Percentiles rank a stretch among this genome's conserved stretches.
phyloP scores from a whole-genome alignment of 2,888 invertebrate species.

The Oithona nana region DNA sequence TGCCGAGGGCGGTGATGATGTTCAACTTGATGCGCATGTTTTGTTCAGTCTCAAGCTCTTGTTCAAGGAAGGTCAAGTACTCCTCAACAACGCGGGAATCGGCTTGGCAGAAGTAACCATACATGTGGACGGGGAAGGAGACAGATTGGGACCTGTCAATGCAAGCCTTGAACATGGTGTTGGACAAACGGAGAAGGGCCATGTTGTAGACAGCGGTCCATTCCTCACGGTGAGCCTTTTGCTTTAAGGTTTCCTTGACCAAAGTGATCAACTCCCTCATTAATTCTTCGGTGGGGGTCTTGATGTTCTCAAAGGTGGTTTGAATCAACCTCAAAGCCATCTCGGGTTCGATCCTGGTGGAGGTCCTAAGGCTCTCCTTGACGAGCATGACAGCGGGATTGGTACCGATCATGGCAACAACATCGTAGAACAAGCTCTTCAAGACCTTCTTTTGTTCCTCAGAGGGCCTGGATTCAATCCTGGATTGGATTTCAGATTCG shows the following conservation, averaged over 20 bases:
- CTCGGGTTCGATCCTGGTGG: constrained; percentile 21
- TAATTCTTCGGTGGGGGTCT: constrained; percentile 26
- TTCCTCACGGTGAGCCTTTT: constrained; percentile 22
- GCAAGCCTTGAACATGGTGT: constrained; percentile 25
- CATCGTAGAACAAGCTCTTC: constrained; percentile 20
- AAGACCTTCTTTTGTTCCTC: not conserved
- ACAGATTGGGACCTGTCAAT: constrained; percentile 22
- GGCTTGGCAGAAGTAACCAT: constrained; percentile 22
- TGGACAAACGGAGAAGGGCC: constrained; percentile 24
- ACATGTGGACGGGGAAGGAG: constrained; percentile 23
- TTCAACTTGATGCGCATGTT: constrained; percentile 5
- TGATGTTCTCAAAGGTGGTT: constrained; percentile 24
- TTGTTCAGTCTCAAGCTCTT: constrained; percentile 19
- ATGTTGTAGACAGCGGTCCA: constrained; percentile 22
- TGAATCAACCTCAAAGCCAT: constrained; percentile 24
- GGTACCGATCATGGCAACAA: constrained; percentile 24
- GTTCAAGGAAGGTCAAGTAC: constrained; percentile 21
- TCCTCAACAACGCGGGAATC: constrained; percentile 20
- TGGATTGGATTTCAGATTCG: constrained; percentile 20
- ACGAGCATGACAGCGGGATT: constrained; percentile 25
- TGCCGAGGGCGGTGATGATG: constrained; percentile 14
- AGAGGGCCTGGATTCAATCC: constrained; percentile 9
- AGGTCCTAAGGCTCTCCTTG: constrained; percentile 22
- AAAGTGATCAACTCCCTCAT: constrained; percentile 25
- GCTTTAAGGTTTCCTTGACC: constrained; percentile 6